A percentile compares a stretch with the other conserved stretches of the same genome.
Evolutionary conservation across 2,113 vertebrate species (phyloP).

Genomic region (Epinephelus lanceolatus): DNA sequence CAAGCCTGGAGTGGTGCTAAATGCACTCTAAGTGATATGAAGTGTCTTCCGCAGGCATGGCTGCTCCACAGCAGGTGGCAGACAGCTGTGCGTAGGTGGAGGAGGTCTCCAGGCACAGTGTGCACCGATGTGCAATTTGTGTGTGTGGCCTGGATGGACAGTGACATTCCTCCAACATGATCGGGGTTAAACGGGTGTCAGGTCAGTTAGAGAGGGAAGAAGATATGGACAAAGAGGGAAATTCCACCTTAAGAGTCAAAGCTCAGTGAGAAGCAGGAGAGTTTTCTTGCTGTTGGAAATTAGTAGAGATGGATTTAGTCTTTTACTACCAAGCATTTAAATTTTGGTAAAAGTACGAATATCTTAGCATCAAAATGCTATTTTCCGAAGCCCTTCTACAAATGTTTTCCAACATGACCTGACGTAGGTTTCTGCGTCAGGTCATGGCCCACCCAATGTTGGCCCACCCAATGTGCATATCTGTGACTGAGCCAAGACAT

Average conservation of each 20-base stretch:
- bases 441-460: too few relatives aligned
- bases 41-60: slow-evolving; percentile 40
- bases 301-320: neutral
- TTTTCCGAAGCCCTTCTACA: too few relatives aligned
- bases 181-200: slow-evolving; percentile 57
- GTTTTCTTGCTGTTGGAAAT: neutral
- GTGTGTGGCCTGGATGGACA: slow-evolving; percentile 36
- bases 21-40: slow-evolving; percentile 55
- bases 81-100: slow-evolving; percentile 72
- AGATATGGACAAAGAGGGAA: slow-evolving; percentile 14
- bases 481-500: too few relatives aligned
- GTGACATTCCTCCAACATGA: slow-evolving; percentile 51
- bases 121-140: slow-evolving; percentile 3
- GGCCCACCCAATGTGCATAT: too few relatives aligned
- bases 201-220: slow-evolving; percentile 24
- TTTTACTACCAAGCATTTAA: neutral
- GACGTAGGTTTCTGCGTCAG: too few relatives aligned
- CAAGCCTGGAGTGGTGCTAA: slow-evolving; percentile 35
- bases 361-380: too few relatives aligned
- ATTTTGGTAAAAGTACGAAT: too few relatives aligned
- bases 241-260: slow-evolving; percentile 30
- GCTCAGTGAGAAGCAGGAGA: neutral
- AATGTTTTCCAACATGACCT: too few relatives aligned
- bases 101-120: slow-evolving; percentile 43
- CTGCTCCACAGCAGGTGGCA: slow-evolving; percentile 71